Conservation (phyloP, 2,113 vertebrate genomes). For the Megatriorchis doriae region DNA sequence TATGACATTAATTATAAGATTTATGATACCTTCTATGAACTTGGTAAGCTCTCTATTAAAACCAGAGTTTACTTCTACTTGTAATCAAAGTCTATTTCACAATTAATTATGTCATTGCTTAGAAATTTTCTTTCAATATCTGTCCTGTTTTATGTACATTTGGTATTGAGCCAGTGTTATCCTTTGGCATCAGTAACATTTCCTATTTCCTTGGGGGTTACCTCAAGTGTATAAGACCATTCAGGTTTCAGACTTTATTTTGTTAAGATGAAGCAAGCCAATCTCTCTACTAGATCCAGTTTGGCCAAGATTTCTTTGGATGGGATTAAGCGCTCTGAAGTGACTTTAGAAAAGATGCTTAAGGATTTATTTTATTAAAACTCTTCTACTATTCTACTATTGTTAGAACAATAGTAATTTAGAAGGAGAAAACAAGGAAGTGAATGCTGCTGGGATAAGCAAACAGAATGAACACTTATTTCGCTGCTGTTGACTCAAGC, state of each 20-base stretch:
- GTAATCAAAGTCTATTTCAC: not conserved
- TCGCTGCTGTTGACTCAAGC: not conserved
- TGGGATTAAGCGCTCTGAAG: conserved; percentile 3
- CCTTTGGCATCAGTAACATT: not conserved
- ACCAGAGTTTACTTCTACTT: not conserved
- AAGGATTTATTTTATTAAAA: conserved; percentile 9
- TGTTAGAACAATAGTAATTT: not conserved
- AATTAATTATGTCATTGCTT: not conserved
- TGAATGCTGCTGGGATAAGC: not conserved
- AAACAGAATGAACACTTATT: not conserved
- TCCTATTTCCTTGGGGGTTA: not conserved
- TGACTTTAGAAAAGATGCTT: not conserved
- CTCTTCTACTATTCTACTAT: not conserved
- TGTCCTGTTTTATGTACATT: not conserved
- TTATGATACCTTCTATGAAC: not conserved
- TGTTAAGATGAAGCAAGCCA: not conserved
- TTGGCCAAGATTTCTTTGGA: not conserved
- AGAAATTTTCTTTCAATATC: not conserved
- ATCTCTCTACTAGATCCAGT: not conserved
- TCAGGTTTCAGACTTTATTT: not conserved
- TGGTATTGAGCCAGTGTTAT: not conserved
- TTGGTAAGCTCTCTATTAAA: not conserved
- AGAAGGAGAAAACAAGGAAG: not conserved
- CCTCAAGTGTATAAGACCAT: not conserved
- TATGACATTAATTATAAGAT: not conserved